Percentiles rank a stretch among this genome's conserved stretches.
Evolutionary conservation across 1,140 invertebrate species (phyloP).

Genomic region (Ladona fulva): DNA sequence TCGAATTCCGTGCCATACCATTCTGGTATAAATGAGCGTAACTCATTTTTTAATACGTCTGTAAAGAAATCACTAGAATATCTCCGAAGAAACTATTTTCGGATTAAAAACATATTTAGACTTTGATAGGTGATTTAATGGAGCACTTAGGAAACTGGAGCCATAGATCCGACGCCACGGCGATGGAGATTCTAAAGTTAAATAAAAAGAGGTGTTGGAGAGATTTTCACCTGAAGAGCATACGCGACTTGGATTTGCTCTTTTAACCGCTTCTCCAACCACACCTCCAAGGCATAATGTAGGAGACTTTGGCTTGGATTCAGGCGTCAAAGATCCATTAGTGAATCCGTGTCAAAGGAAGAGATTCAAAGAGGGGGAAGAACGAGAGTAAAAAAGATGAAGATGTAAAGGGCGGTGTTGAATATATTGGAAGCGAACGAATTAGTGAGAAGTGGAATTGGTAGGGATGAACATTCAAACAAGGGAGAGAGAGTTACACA

Average conservation of each 20-base stretch:
- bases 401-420: no score
- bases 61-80: background rate
- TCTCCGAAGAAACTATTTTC: background rate
- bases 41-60: no score
- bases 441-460: no score
- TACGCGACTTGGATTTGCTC: background rate
- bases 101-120: background rate
- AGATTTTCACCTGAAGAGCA: background rate
- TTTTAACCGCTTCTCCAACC: background rate
- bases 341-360: background rate
- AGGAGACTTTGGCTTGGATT: background rate
- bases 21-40: no score
- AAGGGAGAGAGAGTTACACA: no score
- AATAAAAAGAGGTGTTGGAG: background rate
- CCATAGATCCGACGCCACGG: background rate
- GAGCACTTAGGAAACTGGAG: background rate
- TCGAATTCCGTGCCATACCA: no score
- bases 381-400: background rate
- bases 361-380: background rate
- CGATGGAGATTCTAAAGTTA: background rate
- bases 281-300: background rate
- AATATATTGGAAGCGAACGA: no score
- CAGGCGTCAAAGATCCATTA: slow-evolving; percentile 2
- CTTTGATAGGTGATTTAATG: background rate
- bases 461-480: no score